These are phyloP conservation scores for Rousettus madagascariensis DNA, from an alignment of 2,797 vertebrate species.

Conservation along the genomic window DNA sequence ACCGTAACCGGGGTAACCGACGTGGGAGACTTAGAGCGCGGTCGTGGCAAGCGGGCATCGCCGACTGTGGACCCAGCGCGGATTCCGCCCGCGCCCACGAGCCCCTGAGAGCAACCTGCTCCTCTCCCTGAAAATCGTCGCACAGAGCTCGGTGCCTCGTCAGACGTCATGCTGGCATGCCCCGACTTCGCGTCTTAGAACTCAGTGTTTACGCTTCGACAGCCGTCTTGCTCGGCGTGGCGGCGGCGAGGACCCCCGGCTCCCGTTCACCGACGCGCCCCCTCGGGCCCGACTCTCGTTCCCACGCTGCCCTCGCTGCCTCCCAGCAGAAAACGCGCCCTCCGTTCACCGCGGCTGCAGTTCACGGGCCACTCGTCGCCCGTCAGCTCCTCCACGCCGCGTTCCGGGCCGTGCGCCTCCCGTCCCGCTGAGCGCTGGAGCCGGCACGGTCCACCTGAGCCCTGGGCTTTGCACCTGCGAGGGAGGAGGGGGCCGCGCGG, in stretches of 20 bases:
- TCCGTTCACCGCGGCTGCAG: background rate
- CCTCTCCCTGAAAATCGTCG: background rate
- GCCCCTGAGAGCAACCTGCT: background rate
- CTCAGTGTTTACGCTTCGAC: background rate
- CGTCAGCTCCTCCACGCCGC: accelerated
- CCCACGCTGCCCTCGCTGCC: background rate
- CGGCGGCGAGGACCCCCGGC: background rate
- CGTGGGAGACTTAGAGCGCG: background rate
- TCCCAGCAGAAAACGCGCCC: background rate
- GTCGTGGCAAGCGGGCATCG: background rate
- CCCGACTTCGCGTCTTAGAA: background rate
- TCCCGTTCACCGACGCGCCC: background rate
- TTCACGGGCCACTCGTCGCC: too few relatives aligned
- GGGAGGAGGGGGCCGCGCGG: background rate
- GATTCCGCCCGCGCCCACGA: background rate
- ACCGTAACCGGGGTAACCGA: background rate
- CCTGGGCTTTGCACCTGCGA: background rate
- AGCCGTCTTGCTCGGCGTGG: background rate
- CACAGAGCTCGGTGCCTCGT: background rate
- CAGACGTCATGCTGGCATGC: background rate
- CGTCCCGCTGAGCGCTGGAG: background rate
- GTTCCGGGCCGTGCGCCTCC: accelerated
- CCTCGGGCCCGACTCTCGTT: background rate
- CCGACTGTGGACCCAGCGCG: background rate
- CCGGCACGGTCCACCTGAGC: too few relatives aligned